phyloP scores from a whole-genome alignment of 2,113 vertebrate genomes.

The Nothoprocta perdicaria region DNA sequence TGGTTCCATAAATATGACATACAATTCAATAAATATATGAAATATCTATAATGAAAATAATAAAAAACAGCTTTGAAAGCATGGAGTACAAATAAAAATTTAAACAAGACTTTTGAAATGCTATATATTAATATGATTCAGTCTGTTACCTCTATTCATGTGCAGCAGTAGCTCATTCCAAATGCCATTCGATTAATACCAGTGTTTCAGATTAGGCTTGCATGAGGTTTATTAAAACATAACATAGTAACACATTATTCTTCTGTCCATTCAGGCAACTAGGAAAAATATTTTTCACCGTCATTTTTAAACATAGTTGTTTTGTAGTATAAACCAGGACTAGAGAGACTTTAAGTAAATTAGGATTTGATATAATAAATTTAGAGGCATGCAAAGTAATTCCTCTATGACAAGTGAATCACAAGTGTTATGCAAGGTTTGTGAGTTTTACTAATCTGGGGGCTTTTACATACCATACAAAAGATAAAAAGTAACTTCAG shows the following conservation, averaged over 20 bases:
- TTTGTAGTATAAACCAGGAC: constrained; percentile 43
- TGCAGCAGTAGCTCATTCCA: background rate
- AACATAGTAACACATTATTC: constrained; percentile 8
- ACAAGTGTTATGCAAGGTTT: background rate
- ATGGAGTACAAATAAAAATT: background rate
- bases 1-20: background rate
- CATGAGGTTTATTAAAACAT: background rate
- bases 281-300: background rate
- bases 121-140: background rate
- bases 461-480: background rate
- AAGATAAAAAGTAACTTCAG: background rate
- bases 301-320: constrained; percentile 30
- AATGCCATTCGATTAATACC: background rate
- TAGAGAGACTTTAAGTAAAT: constrained; percentile 40
- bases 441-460: background rate
- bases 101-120: background rate
- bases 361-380: constrained; percentile 53
- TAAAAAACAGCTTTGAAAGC: background rate
- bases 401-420: background rate
- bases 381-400: constrained; percentile 21
- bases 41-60: background rate
- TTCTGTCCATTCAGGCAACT: background rate
- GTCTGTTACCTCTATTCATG: background rate
- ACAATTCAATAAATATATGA: background rate
- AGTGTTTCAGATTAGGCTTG: background rate